Conservation (phyloP, 2,888 invertebrate species). For the Scaptomyza tumidula region DNA sequence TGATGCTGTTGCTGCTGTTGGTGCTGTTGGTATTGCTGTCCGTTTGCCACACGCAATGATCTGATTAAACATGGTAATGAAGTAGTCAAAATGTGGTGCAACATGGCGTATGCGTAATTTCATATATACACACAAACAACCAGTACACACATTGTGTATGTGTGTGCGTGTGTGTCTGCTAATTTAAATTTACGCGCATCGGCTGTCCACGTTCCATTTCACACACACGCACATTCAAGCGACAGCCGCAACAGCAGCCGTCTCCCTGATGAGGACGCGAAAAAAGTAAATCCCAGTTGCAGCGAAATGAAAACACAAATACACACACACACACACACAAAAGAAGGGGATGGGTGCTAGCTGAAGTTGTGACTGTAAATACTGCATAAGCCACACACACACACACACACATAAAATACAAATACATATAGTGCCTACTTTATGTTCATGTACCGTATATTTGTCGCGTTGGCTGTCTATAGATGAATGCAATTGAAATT, state of each 20-base stretch:
- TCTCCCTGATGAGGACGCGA: constrained; percentile 27
- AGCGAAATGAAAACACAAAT: constrained; percentile 50
- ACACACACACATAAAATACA: constrained; percentile 9
- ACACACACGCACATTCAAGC: neutral
- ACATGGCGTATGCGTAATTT: constrained; percentile 77
- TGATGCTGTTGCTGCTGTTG: constrained; percentile 4
- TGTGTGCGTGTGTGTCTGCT: constrained; percentile 50
- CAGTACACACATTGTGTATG: constrained; percentile 2
- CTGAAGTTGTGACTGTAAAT: constrained; percentile 24
- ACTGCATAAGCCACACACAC: constrained; percentile 37
- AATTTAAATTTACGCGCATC: constrained; percentile 77
- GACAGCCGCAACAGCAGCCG: constrained; percentile 18
- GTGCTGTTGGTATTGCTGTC: constrained; percentile 38
- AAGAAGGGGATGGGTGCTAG: neutral
- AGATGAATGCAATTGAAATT: neutral
- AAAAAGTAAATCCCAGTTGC: constrained; percentile 67
- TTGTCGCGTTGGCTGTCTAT: constrained; percentile 2
- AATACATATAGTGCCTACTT: neutral
- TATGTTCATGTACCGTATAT: neutral
- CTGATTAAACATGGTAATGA: constrained; percentile 82
- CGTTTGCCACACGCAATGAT: constrained; percentile 73
- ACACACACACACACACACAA: constrained; percentile 18
- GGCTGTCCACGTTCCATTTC: constrained; percentile 41
- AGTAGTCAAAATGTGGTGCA: constrained; percentile 82
- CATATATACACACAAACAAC: constrained; percentile 40